These are phyloP conservation scores for Myotis yumanensis DNA, from an alignment of 2,113 vertebrate genomes.

Conservation along the genomic window DNA sequence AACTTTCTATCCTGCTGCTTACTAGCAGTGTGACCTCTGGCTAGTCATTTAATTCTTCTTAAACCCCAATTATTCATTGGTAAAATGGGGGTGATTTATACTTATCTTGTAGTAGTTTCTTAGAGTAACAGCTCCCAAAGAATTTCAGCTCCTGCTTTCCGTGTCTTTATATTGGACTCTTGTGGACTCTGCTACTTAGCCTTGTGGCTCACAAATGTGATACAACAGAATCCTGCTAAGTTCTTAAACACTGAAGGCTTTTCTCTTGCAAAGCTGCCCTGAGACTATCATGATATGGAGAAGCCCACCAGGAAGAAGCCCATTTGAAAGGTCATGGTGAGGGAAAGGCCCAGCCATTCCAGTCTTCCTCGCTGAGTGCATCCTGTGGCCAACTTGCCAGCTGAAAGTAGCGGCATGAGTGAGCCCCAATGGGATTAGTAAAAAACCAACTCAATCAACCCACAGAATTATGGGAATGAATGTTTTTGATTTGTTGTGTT, in stretches of 20 bases:
- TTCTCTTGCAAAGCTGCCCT: neutral
- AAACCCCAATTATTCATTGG: neutral
- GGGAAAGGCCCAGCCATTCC: neutral
- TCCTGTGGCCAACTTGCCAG: neutral
- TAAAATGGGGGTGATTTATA: neutral
- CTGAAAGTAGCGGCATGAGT: neutral
- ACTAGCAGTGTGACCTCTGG: neutral
- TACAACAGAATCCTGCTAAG: neutral
- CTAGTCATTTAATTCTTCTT: neutral
- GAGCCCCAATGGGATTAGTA: fast-evolving
- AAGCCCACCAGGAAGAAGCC: neutral
- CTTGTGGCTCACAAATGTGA: neutral
- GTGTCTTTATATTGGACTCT: neutral
- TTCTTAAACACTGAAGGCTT: neutral
- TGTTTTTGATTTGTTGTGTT: neutral
- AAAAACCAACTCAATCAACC: neutral
- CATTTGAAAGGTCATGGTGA: neutral
- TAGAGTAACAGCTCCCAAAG: neutral
- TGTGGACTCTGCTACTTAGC: neutral
- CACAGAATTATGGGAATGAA: neutral
- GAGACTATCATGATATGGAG: neutral
- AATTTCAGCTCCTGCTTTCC: neutral
- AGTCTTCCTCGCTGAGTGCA: neutral
- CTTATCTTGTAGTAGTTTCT: neutral
- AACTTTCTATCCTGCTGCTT: neutral